These are phyloP conservation scores for Andrena chrysosceles DNA, from an alignment of 2,888 invertebrate genomes.

Conservation along the genomic window DNA sequence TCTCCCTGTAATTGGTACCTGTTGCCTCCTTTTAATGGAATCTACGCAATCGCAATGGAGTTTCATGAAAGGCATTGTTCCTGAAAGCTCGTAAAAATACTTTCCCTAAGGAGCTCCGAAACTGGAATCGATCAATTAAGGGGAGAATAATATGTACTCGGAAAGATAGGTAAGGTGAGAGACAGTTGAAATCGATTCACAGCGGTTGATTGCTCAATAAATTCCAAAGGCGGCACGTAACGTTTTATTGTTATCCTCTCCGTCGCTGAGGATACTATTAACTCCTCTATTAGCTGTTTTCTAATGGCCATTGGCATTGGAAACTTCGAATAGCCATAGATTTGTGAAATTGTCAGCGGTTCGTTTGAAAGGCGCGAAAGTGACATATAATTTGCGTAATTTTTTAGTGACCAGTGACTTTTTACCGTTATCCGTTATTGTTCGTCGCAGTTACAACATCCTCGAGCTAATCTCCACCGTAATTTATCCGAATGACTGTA, in stretches of 20 bases:
- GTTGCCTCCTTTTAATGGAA: constrained; percentile 5
- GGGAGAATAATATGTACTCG: neutral
- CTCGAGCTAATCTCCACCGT: constrained; percentile 27
- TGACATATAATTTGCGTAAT: neutral
- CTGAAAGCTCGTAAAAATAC: neutral
- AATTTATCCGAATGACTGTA: constrained; percentile 38
- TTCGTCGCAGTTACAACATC: constrained; percentile 26
- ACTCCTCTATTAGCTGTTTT: neutral
- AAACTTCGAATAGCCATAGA: neutral
- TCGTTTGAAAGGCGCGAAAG: neutral
- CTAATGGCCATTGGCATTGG: neutral
- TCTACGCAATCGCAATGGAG: neutral
- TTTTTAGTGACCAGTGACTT: constrained; percentile 1
- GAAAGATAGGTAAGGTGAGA: neutral
- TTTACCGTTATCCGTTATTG: constrained; percentile 26
- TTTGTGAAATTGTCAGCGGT: neutral
- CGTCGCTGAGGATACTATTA: constrained; percentile 10
- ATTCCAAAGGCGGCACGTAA: constrained; percentile 11
- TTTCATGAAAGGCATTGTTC: neutral
- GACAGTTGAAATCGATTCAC: neutral
- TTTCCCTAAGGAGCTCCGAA: neutral
- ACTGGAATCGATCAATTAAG: neutral
- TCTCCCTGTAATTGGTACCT: constrained; percentile 48
- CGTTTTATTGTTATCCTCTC: constrained; percentile 4
- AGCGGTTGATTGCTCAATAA: constrained; percentile 15